A percentile compares a stretch with the other conserved stretches of the same genome.
phyloP scores from a whole-genome alignment of 2,797 vertebrate species.

The Jordanella pulchra region DNA sequence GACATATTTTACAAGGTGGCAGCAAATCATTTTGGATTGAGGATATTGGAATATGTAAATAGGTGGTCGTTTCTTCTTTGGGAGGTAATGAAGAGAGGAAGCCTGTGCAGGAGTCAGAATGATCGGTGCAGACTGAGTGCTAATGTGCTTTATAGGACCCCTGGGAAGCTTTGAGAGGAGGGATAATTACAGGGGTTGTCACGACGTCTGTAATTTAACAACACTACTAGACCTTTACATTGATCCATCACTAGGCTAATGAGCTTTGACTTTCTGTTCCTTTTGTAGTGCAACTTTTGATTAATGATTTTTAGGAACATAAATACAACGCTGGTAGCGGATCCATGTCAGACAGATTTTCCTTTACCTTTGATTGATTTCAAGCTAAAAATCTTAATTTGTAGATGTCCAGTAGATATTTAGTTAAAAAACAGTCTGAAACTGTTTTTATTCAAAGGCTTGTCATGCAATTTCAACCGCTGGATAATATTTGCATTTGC shows the following conservation, averaged over 20 bases:
- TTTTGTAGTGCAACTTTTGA: background rate
- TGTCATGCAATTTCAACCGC: too few relatives aligned
- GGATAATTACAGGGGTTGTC: slow-evolving; percentile 58
- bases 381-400: background rate
- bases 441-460: too few relatives aligned
- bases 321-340: background rate
- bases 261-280: slow-evolving; percentile 37
- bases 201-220: slow-evolving; percentile 60
- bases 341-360: background rate
- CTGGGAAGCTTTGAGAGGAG: slow-evolving; percentile 52
- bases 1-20: slow-evolving; percentile 28
- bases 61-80: slow-evolving; percentile 39
- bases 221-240: slow-evolving; percentile 47
- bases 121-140: slow-evolving; percentile 55
- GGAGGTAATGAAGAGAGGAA: slow-evolving; percentile 36
- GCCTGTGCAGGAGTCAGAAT: slow-evolving; percentile 47
- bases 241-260: slow-evolving; percentile 58
- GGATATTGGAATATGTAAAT: slow-evolving; percentile 52
- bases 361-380: background rate
- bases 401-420: too few relatives aligned
- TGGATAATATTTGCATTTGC: too few relatives aligned
- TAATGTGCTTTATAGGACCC: slow-evolving; percentile 75
- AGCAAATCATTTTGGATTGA: slow-evolving; percentile 51
- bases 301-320: background rate
- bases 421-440: too few relatives aligned